phyloP scores from a whole-genome alignment of 2,888 invertebrate species.

The Andrena bucephala region DNA sequence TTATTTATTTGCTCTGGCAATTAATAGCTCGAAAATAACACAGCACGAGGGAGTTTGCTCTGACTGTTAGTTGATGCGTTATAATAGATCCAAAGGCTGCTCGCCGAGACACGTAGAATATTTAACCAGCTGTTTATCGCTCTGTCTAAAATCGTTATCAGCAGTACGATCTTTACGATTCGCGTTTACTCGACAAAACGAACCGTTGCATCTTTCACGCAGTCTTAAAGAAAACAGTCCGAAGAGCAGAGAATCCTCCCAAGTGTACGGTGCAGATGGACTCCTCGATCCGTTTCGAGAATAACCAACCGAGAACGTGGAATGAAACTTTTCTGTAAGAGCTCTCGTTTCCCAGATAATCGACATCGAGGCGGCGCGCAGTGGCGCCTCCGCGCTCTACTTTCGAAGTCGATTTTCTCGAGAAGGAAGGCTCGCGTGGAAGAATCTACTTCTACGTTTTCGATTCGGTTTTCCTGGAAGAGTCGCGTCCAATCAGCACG shows the following conservation, averaged over 20 bases:
- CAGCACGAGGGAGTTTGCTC: conserved; percentile 12
- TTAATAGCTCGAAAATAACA: conserved; percentile 13
- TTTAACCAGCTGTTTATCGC: conserved; percentile 7
- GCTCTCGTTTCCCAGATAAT: background rate
- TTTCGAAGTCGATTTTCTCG: background rate
- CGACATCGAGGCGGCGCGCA: background rate
- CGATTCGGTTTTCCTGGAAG: background rate
- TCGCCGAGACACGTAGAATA: background rate
- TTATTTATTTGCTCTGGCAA: conserved; percentile 30
- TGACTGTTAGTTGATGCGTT: conserved; percentile 23
- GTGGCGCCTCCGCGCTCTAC: no score
- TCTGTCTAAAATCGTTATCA: background rate
- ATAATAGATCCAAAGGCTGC: conserved; percentile 25
- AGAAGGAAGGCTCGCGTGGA: no score
- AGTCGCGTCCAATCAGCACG: background rate
- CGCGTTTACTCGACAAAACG: background rate
- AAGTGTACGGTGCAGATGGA: no score
- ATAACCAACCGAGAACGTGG: no score
- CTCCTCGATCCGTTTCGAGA: no score
- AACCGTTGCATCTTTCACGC: background rate
- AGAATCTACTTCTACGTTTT: background rate
- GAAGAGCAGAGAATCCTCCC: no score
- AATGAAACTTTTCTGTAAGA: background rate
- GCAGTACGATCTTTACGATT: background rate
- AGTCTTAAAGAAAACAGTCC: no score